Evolutionary conservation across 2,888 invertebrate genomes (phyloP).

Genomic region (Cantharis lateralis): DNA sequence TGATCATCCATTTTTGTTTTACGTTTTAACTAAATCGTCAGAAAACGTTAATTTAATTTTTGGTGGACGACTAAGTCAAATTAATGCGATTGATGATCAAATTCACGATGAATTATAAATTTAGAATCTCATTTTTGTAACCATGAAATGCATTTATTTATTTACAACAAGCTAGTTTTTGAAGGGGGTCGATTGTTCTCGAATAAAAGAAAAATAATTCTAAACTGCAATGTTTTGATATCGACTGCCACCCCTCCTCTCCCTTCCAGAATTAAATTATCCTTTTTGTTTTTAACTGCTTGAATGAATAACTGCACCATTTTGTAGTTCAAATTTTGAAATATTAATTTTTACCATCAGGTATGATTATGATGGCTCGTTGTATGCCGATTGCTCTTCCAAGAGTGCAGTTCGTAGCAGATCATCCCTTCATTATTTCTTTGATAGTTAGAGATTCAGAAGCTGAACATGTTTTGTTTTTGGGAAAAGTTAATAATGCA

Average conservation of each 20-base stretch:
- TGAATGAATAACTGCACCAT: background rate
- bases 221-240: background rate
- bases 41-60: slow-evolving; percentile 9
- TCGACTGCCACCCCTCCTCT: background rate
- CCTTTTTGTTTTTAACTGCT: background rate
- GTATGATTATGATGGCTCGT: slow-evolving; percentile 34
- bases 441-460: slow-evolving; percentile 44
- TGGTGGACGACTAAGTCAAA: slow-evolving; percentile 18
- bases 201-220: no score
- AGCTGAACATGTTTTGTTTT: slow-evolving; percentile 17
- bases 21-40: slow-evolving; percentile 6
- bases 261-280: background rate
- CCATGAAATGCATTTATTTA: background rate
- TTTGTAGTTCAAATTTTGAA: background rate
- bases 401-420: slow-evolving; percentile 46
- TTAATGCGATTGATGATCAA: background rate
- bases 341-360: slow-evolving; percentile 11
- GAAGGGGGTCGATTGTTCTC: no score
- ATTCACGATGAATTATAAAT: slow-evolving; percentile 29
- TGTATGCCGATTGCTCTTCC: slow-evolving; percentile 34
- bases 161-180: background rate
- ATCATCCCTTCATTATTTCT: slow-evolving; percentile 53
- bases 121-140: background rate
- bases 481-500: slow-evolving; percentile 25
- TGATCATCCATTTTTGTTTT: slow-evolving; percentile 43